A percentile compares a stretch with the other conserved stretches of the same genome.
Conservation (phyloP, 2,797 vertebrate species). For the Petrocephalus schoutedeni region DNA sequence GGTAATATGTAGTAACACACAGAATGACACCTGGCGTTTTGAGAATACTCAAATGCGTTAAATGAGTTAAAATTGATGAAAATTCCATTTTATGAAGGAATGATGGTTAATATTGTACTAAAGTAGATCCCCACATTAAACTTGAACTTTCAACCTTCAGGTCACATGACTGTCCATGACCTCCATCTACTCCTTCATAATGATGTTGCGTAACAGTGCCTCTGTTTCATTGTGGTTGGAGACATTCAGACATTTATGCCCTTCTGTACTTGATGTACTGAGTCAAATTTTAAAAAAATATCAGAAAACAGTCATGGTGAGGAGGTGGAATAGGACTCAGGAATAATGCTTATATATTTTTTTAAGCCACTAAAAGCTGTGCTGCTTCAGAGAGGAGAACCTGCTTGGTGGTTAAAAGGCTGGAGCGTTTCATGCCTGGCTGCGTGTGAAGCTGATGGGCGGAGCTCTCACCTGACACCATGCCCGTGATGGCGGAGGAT, state of each 20-base stretch:
- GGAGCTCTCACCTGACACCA: conserved; percentile 74
- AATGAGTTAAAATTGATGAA: not conserved
- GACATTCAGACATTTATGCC: not conserved
- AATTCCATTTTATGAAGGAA: not conserved
- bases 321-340: not conserved
- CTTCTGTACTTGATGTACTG: not conserved
- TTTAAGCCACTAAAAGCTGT: not conserved
- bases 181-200: not conserved
- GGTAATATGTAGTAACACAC: not conserved
- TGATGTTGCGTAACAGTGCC: not conserved
- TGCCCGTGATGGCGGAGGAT: conserved; percentile 82
- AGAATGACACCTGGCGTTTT: not conserved
- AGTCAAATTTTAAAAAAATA: not conserved
- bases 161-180: not conserved
- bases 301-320: not conserved
- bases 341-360: not conserved
- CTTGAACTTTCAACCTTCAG: not conserved
- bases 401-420: not conserved
- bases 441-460: not conserved
- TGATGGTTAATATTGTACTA: not conserved
- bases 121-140: not conserved
- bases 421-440: not conserved
- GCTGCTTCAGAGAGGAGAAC: not conserved
- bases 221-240: not conserved
- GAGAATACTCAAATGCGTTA: not conserved